Evolutionary conservation across 1,140 invertebrate species (phyloP), one percentile per base, ranked within the genome.

Genomic region (Himalopsyche phryganea): DNA sequence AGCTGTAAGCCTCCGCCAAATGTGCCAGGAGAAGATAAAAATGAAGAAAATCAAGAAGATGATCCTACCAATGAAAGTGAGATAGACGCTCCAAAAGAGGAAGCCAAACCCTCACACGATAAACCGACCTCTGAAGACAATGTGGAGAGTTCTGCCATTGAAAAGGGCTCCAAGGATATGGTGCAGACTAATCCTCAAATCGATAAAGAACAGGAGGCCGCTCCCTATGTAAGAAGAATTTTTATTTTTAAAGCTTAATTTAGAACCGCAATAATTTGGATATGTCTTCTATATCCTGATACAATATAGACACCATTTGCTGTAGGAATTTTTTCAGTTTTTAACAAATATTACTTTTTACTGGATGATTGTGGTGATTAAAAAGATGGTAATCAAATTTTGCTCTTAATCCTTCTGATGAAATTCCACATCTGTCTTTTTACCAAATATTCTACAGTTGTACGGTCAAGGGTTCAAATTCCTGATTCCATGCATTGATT

Each of bases 61-160:
- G 69, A 74, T 52, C 66, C 65, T 1, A 61, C 72, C 14, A 76
- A 84, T 10, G 84, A 91, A 28, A 72, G 84, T 58, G 86, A 90
- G 65, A 85, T 94, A 67, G 87, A 91, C 67, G 83, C 91, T 6
- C 81, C 86, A 11, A 72, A 80, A 45, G 73, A 81, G 32, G 71
- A 80, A 64, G 78, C 81, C 6, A 74, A 79, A 65, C 71, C 79
- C 17, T 83, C 84, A 6, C 81, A 78, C 55, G 78, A 84, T 60
- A 80, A 84, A 56, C 74, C 78, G 1, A 74, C 75, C 17, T 72
- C 77, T 6, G 77, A 76, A 42, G 78, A 82, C 6, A 70, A 67
- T 38, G 70, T 69, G 5, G 72, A 78, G 40, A 77, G 73, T 45
- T 74, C 74, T 3, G 65, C 74, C 52, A 71, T 69, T 68, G 71